phyloP scores from a whole-genome alignment of 2,888 invertebrate genomes.

The Dyspetes luteomarginatus region DNA sequence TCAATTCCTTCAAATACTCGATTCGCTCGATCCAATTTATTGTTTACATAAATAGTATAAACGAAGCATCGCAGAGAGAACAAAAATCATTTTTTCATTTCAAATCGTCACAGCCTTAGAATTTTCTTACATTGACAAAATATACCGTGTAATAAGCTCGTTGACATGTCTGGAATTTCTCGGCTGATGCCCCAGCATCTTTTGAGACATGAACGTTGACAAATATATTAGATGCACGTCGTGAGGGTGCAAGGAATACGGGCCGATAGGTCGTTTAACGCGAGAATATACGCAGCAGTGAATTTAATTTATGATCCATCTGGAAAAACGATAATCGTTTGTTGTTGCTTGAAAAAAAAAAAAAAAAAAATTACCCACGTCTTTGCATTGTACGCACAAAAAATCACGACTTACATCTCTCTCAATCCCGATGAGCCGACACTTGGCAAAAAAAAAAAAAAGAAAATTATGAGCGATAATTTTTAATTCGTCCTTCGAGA shows the following conservation, averaged over 20 bases:
- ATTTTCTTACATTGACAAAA: not conserved
- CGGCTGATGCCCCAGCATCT: constrained; percentile 11
- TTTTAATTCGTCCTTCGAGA: constrained; percentile 10
- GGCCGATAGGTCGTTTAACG: constrained; percentile 19
- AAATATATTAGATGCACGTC: constrained; percentile 42
- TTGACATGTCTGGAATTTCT: constrained; percentile 16
- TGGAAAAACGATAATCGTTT: constrained; percentile 57
- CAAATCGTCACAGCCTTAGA: not conserved
- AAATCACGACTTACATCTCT: constrained; percentile 23
- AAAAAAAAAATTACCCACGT: constrained; percentile 31
- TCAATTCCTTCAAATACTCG: too few relatives aligned
- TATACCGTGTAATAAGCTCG: not conserved
- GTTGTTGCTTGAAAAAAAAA: constrained; percentile 3
- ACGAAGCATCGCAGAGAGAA: constrained; percentile 1
- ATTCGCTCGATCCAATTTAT: too few relatives aligned
- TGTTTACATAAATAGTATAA: too few relatives aligned
- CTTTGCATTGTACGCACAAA: constrained; percentile 60
- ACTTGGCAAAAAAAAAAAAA: constrained; percentile 10
- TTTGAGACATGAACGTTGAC: constrained; percentile 6
- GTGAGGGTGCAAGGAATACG: not conserved
- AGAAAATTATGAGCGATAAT: constrained; percentile 28
- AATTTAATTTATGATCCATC: constrained; percentile 45
- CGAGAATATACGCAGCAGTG: constrained; percentile 24
- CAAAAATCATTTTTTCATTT: not conserved
- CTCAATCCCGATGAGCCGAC: not conserved